Conservation (phyloP, 92 coral and sea anemone genomes). For the Desmophyllum pertusum region DNA sequence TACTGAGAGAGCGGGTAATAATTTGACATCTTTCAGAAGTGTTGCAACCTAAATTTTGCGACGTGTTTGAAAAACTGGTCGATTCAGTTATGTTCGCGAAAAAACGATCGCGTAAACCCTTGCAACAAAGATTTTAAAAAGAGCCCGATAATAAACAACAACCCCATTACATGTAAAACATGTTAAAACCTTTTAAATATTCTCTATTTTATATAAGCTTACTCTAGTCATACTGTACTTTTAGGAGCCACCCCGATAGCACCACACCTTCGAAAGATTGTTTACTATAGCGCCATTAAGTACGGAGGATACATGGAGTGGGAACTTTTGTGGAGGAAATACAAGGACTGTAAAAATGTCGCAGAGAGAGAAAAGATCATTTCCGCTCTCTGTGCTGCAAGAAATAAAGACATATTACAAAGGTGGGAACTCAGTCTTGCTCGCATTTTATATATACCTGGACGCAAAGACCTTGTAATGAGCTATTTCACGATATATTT, state of each 20-base stretch:
- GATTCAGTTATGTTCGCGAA: too few species aligned
- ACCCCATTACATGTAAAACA: too few species aligned
- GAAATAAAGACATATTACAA: not conserved
- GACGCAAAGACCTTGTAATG: not conserved
- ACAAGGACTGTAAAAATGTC: slow-evolving; percentile 41
- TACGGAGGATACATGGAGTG: slow-evolving; percentile 74
- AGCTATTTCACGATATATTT: too few species aligned
- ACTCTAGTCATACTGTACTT: not conserved
- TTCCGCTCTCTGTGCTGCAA: slow-evolving; percentile 36
- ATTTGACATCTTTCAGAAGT: too few species aligned
- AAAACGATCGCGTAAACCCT: too few species aligned
- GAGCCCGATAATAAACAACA: too few species aligned
- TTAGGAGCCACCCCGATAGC: slow-evolving; percentile 1
- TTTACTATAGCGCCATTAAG: slow-evolving; percentile 58
- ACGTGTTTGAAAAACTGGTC: too few species aligned
- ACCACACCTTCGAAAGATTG: slow-evolving; percentile 27
- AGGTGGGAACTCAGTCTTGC: not conserved
- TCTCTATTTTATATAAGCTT: not conserved
- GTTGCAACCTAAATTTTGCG: too few species aligned
- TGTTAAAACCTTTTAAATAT: too few species aligned
- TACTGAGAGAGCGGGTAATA: too few species aligned
- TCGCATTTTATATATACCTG: not conserved
- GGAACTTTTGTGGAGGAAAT: slow-evolving; percentile 71
- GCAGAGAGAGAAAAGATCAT: slow-evolving; percentile 51
- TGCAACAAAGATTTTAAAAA: too few species aligned